A percentile compares a stretch with the other conserved stretches of the same genome.
These are phyloP conservation scores for Syngnathus rostellatus DNA, from an alignment of 2,797 vertebrate species.

Conservation along the genomic window DNA sequence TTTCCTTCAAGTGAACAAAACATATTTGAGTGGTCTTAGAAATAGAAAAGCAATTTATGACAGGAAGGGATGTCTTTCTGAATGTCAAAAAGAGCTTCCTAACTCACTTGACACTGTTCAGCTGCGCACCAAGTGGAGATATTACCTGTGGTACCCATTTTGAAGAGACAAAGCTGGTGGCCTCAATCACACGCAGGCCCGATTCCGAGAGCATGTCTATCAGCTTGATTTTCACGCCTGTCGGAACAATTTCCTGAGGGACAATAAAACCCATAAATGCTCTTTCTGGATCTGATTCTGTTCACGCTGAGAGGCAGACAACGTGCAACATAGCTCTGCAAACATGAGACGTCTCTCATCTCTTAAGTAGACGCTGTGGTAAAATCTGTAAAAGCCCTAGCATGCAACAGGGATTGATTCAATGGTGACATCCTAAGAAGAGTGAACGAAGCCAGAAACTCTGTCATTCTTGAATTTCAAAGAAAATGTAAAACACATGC, in stretches of 20 bases:
- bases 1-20: slow-evolving; percentile 19
- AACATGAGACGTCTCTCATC: not conserved
- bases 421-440: slow-evolving; percentile 38
- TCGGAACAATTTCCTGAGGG: slow-evolving; percentile 84
- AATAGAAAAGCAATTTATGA: slow-evolving; percentile 26
- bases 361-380: slow-evolving; percentile 16
- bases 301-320: slow-evolving; percentile 16
- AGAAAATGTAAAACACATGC: slow-evolving; percentile 63
- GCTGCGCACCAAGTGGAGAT: slow-evolving; percentile 35
- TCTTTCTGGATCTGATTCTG: slow-evolving; percentile 40
- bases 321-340: not conserved
- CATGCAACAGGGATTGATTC: slow-evolving; percentile 40
- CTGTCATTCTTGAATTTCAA: slow-evolving; percentile 56
- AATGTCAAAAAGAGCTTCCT: slow-evolving; percentile 28
- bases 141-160: slow-evolving; percentile 95
- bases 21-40: slow-evolving; percentile 13
- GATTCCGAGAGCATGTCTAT: slow-evolving; percentile 88
- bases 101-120: slow-evolving; percentile 52
- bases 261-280: slow-evolving; percentile 41
- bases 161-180: slow-evolving; percentile 93
- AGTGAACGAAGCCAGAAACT: slow-evolving; percentile 40
- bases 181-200: slow-evolving; percentile 85
- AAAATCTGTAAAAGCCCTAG: slow-evolving; percentile 28
- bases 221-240: slow-evolving; percentile 87
- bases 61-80: slow-evolving; percentile 8